A percentile compares a stretch with the other conserved stretches of the same genome.
These are phyloP conservation scores for Cyphomyrmex costatus DNA, from an alignment of 1,140 invertebrate genomes.

Conservation along the genomic window DNA sequence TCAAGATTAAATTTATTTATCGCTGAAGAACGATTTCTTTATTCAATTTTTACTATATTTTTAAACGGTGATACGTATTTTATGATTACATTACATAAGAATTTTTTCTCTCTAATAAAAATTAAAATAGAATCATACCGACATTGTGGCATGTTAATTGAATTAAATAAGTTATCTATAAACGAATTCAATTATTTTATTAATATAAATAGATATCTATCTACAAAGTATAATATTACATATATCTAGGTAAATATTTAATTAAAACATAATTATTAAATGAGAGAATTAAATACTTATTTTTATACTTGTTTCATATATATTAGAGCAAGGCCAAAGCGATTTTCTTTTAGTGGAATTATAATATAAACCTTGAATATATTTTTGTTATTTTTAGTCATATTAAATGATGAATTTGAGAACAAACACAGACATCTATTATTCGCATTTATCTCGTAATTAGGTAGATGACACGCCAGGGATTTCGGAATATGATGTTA, in stretches of 20 bases:
- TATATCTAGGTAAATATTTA: not conserved
- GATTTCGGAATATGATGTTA: not conserved
- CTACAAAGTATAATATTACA: not conserved
- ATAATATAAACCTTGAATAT: not conserved
- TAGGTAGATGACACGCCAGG: not conserved
- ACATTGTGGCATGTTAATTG: not conserved
- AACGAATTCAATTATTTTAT: not conserved
- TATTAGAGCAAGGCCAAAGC: not conserved
- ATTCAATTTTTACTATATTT: slow-evolving; percentile 3
- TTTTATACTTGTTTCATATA: not conserved
- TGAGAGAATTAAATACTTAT: not conserved
- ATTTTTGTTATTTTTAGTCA: not conserved
- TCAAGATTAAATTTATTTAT: slow-evolving; percentile 16
- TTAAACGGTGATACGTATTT: not conserved
- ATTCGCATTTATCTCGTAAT: not conserved
- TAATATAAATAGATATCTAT: not conserved
- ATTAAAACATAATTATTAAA: not conserved
- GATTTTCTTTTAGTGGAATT: not conserved
- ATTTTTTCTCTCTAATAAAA: not conserved
- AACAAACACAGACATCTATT: not conserved
- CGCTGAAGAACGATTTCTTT: not conserved
- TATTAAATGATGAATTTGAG: not conserved
- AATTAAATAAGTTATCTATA: slow-evolving; percentile 2
- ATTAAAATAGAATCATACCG: not conserved
- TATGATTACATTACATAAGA: not conserved